phyloP scores from a whole-genome alignment of 2,888 invertebrate species.

The Exephanes ischioxanthus region DNA sequence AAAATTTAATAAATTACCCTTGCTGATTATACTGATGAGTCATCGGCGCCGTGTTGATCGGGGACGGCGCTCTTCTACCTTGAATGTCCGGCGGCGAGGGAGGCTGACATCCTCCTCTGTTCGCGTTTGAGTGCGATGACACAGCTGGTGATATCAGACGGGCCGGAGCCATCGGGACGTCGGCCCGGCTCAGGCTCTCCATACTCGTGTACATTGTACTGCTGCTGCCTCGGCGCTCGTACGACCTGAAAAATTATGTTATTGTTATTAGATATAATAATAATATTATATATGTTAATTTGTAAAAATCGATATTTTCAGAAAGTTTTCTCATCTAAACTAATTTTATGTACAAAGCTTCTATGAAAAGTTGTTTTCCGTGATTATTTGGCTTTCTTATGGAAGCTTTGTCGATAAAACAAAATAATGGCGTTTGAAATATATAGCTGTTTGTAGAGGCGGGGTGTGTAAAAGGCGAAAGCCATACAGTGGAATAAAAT shows the following conservation, averaged over 20 bases:
- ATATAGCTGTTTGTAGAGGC: too few relatives aligned
- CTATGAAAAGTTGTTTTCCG: too few relatives aligned
- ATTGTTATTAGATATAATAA: too few relatives aligned
- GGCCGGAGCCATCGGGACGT: slow-evolving; percentile 79
- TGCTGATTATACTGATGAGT: slow-evolving; percentile 75
- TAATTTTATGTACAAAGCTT: too few relatives aligned
- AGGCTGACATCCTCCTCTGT: slow-evolving; percentile 68
- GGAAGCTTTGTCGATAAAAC: too few relatives aligned
- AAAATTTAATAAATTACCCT: slow-evolving; percentile 71
- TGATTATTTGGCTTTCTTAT: too few relatives aligned
- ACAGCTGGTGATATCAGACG: slow-evolving; percentile 76
- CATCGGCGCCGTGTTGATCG: slow-evolving; percentile 67
- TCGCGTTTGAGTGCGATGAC: slow-evolving; percentile 72
- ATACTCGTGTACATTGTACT: slow-evolving; percentile 84
- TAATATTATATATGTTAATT: too few relatives aligned
- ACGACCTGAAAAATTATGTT: slow-evolving; percentile 71
- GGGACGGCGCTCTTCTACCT: slow-evolving; percentile 71
- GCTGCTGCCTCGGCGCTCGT: slow-evolving; percentile 83
- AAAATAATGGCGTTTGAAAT: too few relatives aligned
- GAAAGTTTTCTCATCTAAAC: too few relatives aligned
- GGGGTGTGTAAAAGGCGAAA: too few relatives aligned
- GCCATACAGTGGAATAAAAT: too few relatives aligned
- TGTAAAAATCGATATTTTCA: too few relatives aligned
- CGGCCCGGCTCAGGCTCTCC: slow-evolving; percentile 81
- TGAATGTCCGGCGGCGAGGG: slow-evolving; percentile 51